A percentile compares a stretch with the other conserved stretches of the same genome.
phyloP scores from a whole-genome alignment of 2,888 invertebrate genomes.

The Eilema sororculum region DNA sequence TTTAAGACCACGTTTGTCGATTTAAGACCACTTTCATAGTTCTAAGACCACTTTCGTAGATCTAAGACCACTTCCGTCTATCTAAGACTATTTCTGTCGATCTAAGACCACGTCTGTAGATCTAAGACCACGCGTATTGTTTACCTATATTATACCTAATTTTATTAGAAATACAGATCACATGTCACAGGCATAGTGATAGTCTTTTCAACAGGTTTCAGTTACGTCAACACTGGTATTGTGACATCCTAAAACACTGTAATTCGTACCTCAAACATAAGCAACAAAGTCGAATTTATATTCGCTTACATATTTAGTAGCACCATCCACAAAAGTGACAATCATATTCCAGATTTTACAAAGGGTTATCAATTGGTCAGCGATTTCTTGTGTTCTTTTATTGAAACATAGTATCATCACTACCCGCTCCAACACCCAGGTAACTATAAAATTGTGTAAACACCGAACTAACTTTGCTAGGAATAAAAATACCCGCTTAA shows the following conservation, averaged over 20 bases:
- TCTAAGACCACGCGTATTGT: not conserved
- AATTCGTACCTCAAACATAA: not conserved
- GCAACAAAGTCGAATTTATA: not conserved
- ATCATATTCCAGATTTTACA: not conserved
- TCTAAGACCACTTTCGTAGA: not conserved
- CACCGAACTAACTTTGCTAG: not conserved
- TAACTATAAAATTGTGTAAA: not conserved
- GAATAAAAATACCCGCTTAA: conserved; percentile 3
- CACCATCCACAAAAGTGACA: not conserved
- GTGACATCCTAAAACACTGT: not conserved
- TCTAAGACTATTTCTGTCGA: not conserved
- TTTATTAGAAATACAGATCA: not conserved
- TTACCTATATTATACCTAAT: not conserved
- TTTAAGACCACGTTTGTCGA: too few relatives aligned
- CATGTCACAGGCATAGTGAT: not conserved
- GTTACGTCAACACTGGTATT: not conserved
- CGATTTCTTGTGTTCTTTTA: not conserved
- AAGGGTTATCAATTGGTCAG: too few relatives aligned
- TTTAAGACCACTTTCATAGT: not conserved
- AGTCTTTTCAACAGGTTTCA: not conserved
- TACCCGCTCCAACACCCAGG: not conserved
- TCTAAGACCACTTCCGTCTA: not conserved
- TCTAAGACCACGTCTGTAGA: not conserved
- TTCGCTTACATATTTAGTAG: not conserved
- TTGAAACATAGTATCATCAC: not conserved